These are phyloP conservation scores for Rugalucina vietnamica DNA, from an alignment of 2,888 invertebrate genomes.

Conservation along the genomic window DNA sequence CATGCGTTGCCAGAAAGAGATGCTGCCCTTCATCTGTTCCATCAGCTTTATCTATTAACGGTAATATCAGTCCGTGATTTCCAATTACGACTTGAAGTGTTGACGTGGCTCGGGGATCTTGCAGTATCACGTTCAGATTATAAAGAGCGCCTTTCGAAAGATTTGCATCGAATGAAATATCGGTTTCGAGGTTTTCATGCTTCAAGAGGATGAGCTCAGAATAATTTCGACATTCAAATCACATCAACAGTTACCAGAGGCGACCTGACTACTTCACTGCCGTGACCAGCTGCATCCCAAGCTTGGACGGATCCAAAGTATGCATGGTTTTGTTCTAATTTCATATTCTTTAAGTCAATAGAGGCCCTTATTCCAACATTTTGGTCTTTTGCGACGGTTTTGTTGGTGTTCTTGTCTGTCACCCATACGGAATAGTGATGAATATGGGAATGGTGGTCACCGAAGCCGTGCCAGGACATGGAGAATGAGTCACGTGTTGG, in stretches of 20 bases:
- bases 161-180: neutral
- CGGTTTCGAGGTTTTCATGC: neutral
- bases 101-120: neutral
- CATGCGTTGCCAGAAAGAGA: neutral
- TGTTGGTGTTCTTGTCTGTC: neutral
- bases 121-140: neutral
- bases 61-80: neutral
- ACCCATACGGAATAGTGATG: conserved; percentile 38
- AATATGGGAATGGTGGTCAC: conserved; percentile 56
- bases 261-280: conserved; percentile 29
- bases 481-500: conserved; percentile 24
- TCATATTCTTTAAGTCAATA: conserved; percentile 2
- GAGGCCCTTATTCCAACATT: conserved; percentile 34
- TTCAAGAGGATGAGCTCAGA: conserved; percentile 27
- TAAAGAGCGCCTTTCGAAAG: neutral
- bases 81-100: neutral
- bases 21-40: neutral
- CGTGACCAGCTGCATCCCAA: conserved; percentile 52
- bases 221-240: conserved; percentile 29
- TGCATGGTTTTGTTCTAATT: conserved; percentile 14
- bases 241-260: conserved; percentile 4
- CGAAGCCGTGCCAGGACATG: conserved; percentile 65
- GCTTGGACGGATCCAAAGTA: conserved; percentile 50
- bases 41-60: neutral
- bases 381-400: neutral